phyloP scores from a whole-genome alignment of 2,888 invertebrate genomes.

The Prosopocoilus inquinatus region DNA sequence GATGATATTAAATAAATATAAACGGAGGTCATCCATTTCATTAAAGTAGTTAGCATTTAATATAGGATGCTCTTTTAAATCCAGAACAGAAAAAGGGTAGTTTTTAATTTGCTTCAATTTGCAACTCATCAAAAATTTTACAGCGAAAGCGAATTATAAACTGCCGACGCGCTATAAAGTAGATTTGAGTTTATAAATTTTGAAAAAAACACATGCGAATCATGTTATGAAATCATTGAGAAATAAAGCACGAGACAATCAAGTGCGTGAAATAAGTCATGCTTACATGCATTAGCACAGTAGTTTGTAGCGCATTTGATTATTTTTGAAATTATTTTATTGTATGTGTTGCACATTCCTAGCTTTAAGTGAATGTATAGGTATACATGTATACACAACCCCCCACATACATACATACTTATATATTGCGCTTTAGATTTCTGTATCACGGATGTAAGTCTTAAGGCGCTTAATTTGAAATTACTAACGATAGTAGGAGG shows the following conservation, averaged over 20 bases:
- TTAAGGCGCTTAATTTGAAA: not conserved
- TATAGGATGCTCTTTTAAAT: too few species aligned
- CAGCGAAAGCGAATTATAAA: too few species aligned
- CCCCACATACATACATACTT: too few species aligned
- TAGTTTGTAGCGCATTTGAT: slow-evolving; percentile 4
- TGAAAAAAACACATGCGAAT: slow-evolving; percentile 24
- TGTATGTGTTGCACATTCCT: slow-evolving; percentile 2
- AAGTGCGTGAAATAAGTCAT: slow-evolving; percentile 41
- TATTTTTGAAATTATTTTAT: not conserved
- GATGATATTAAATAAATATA: too few species aligned
- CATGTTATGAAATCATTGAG: slow-evolving; percentile 6
- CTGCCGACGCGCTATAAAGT: too few species aligned
- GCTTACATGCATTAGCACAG: slow-evolving; percentile 4
- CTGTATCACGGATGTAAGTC: slow-evolving; percentile 2
- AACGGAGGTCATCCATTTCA: too few species aligned
- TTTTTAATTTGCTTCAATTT: too few species aligned
- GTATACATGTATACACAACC: not conserved
- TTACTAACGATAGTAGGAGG: not conserved
- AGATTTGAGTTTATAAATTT: too few species aligned
- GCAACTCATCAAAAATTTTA: too few species aligned
- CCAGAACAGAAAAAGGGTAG: too few species aligned
- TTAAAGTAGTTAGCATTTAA: too few species aligned
- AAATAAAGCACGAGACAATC: slow-evolving; percentile 43
- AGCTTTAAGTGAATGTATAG: slow-evolving; percentile 1
- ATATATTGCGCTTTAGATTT: not conserved